Base-by-base conservation (phyloP, 2,113 vertebrate species). In the Taurulus bubalis region DNA sequence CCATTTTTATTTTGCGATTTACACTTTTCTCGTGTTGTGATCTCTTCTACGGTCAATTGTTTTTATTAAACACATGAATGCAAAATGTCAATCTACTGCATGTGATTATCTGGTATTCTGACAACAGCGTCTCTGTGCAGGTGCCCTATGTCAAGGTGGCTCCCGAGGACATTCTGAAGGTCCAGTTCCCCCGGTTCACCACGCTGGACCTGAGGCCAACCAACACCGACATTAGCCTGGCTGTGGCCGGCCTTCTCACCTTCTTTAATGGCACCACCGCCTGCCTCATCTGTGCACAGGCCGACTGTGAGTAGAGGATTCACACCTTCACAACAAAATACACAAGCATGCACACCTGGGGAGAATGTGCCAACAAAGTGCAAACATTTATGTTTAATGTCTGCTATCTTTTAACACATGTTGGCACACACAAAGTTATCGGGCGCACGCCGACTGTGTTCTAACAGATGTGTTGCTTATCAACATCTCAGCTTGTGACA, bases 221-320 rank as follows among this genome's bases (percentile, higher is more conserved):
- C 89, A 99, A 99, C 95, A 97, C 96, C 0, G 98, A 99, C 88
- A 95, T 99, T 96, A 99, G 98, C 42, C 93, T 98, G 89, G 98
- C 98, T 0, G 96, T 99, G 16, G 97, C 98, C 3, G 96, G 96
- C 77, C 96, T 99, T 79, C 96, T 99, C 82, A 97, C 96, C 40
- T 99, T 99, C 96, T 99, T 99, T 60, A 99, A 99, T 94, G 97
- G 97, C 90, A 98, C 97, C 94, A 96, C 97, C 15, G 95, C 98
- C 91, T 99, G 98, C 93, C 98, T 99, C 95, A 98, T 99, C 95
- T 99, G 98, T 79, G 97, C 97, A 90, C 97, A 99, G 94, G 97
- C 97, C 59, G 97, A 99, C 96, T 99, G 98, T 99, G 91, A 97
- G 98, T 94, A 84, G 59, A 11, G 8, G n/a, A 18, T 77, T 66